phyloP scores from a whole-genome alignment of 2,797 vertebrate species.

The Hydrophis major region DNA sequence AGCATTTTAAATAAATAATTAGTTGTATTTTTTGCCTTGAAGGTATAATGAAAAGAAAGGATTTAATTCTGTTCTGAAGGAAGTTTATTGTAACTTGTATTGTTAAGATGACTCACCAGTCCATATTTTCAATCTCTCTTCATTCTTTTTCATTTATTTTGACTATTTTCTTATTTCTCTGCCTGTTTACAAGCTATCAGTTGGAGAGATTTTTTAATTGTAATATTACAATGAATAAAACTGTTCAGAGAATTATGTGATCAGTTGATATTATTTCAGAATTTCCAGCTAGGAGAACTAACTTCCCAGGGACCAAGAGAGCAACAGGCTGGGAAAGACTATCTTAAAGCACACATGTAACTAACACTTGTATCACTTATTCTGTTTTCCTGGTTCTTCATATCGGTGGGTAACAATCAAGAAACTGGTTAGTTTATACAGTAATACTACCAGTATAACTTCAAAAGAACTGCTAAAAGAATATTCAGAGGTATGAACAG shows the following conservation, averaged over 20 bases:
- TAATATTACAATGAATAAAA: neutral
- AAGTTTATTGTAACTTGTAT: neutral
- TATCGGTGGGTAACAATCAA: neutral
- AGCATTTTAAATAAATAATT: constrained; percentile 22
- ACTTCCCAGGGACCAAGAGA: neutral
- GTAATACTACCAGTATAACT: constrained; percentile 35
- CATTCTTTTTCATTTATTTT: neutral
- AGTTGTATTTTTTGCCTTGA: constrained; percentile 19
- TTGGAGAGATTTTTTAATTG: neutral
- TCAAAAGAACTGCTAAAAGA: constrained; percentile 19
- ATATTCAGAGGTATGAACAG: constrained; percentile 44
- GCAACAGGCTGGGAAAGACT: neutral
- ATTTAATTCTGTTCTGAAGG: neutral
- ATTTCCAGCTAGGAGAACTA: neutral
- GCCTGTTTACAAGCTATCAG: neutral
- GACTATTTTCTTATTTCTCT: neutral
- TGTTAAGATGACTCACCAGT: neutral
- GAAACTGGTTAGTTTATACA: constrained; percentile 31
- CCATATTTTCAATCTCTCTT: neutral
- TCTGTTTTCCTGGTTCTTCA: constrained; percentile 7
- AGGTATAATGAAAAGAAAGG: constrained; percentile 18
- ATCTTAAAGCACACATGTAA: neutral
- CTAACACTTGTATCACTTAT: constrained; percentile 29
- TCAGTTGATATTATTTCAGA: neutral
- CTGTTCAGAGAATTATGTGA: neutral